A percentile compares a stretch with the other conserved stretches of the same genome.
Evolutionary conservation across 2,888 invertebrate genomes (phyloP).

Genomic region (Aspidiotus destructor): DNA sequence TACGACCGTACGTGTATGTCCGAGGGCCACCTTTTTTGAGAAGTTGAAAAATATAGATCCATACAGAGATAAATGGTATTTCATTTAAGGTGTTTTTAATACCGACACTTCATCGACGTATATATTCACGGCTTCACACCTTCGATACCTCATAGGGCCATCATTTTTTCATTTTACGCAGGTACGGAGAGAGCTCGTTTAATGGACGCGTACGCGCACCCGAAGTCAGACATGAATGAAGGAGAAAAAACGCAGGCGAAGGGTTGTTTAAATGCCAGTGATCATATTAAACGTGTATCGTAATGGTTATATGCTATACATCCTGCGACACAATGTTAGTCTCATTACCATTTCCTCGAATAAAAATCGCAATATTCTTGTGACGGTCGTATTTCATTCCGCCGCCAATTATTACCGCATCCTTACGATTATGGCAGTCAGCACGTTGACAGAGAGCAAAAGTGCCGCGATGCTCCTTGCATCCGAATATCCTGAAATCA

Average conservation of each 20-base stretch:
- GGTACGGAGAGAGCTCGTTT: no score
- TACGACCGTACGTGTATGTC: neutral
- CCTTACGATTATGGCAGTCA: no score
- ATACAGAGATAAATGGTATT: neutral
- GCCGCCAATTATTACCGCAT: neutral
- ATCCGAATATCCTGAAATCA: neutral
- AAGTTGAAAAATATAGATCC: neutral
- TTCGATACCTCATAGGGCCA: neutral
- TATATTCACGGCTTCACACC: slow-evolving; percentile 4
- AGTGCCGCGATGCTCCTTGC: neutral
- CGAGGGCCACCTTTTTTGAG: neutral
- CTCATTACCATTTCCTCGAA: no score
- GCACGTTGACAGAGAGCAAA: no score
- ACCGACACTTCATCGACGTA: neutral
- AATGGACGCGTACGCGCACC: no score
- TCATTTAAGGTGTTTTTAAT: neutral
- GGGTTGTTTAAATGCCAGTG: no score
- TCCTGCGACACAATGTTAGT: no score
- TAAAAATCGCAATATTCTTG: neutral
- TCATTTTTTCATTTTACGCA: no score
- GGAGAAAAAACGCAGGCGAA: no score
- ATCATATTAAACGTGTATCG: no score
- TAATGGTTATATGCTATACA: no score
- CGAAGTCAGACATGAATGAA: no score
- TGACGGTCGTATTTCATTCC: slow-evolving; percentile 1